Conservation (phyloP, 2,113 vertebrate species). For the Hyaena hyaena region DNA sequence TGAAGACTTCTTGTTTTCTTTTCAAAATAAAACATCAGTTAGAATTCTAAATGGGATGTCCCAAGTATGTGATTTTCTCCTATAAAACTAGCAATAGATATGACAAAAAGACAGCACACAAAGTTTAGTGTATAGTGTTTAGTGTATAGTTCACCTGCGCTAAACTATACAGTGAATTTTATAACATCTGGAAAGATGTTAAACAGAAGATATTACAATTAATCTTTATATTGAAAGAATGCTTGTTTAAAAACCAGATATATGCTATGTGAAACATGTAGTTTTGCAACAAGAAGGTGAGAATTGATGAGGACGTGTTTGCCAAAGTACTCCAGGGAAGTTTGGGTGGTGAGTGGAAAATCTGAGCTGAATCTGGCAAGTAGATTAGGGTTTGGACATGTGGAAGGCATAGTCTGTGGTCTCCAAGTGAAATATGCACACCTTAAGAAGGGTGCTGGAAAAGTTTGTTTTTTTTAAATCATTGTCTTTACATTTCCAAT, state of each 20-base stretch:
- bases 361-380: not conserved
- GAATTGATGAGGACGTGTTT: not conserved
- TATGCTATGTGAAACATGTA: not conserved
- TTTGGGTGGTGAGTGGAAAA: not conserved
- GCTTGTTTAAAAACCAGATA: not conserved
- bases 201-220: not conserved
- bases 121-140: too few species aligned
- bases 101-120: not conserved
- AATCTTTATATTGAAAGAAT: conserved; percentile 6
- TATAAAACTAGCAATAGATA: not conserved
- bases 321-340: not conserved
- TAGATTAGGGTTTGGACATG: not conserved
- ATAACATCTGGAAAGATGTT: not conserved
- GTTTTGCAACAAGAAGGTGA: not conserved
- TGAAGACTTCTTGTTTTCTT: conserved; percentile 17
- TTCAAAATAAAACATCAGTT: not conserved
- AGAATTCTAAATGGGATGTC: not conserved
- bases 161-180: not conserved
- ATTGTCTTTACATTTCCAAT: not conserved
- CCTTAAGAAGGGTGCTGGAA: not conserved
- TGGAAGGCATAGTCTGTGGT: not conserved
- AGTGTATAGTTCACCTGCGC: not conserved
- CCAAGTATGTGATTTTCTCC: not conserved
- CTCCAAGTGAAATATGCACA: not conserved
- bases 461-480: not conserved